Evolutionary conservation across 2,888 invertebrate species (phyloP), one percentile per base, ranked within the genome.

Genomic region (Conops quadrifasciatus): DNA sequence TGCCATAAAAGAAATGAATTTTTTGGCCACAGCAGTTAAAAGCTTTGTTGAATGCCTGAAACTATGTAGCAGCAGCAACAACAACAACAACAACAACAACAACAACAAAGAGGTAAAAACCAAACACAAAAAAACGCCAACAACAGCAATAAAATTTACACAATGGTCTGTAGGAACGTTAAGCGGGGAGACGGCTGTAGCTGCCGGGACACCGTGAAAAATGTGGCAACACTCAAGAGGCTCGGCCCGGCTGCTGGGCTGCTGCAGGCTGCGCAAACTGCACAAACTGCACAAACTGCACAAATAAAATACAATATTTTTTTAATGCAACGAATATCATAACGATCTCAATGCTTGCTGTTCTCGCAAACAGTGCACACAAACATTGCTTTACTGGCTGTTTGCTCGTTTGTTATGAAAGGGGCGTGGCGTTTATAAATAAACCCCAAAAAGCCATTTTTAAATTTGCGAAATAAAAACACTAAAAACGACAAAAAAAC

Each of bases 1-100:
- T 11, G n/a, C 49, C 36, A 36, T 36, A 36, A 36, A 36, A 36
- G 36, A 36, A 36, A 36, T 49, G 49, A 49, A 49, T 3, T 19
- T 64, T 49, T 16, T 26, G 64, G 49, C 24, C 64, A 49, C 49
- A 64, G 28, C 24, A 64, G 47, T 49, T 21, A 64, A 64, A 64
- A 28, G 7, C 36, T 53, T 65, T 16, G 56, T 36, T 9, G 56
- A 56, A 56, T 47, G 43, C 30, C 36, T 11, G n/a, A 56, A 43
- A 53, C n/a, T 30, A 24, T 15, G 19, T 26, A 49, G 16, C 9
- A 26, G 11, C 30, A 11, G n/a, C 2, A 47, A 49, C 2, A 43
- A 11, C 2, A 64, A 26, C 16, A n/a, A 36, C 59, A 26, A 59
- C 2, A 45, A 9, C 36, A 9, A 36, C 4, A 7, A n/a, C n/a